Conservation (phyloP, 2,888 invertebrate genomes). For the Girardia tigrina region DNA sequence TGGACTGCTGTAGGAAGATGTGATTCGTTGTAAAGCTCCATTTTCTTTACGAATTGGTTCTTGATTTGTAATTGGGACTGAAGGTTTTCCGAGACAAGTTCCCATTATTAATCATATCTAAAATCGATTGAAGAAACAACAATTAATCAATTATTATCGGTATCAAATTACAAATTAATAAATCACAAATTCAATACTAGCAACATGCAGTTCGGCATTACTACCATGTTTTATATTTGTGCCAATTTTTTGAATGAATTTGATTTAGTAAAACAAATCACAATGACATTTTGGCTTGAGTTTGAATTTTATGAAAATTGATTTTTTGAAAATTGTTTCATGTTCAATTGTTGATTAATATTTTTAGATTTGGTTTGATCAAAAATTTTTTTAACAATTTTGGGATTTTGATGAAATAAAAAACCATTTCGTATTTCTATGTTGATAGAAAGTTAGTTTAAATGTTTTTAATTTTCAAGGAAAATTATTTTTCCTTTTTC, state of each 20-base stretch:
- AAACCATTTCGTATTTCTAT: too few relatives aligned
- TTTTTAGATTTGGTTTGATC: too few relatives aligned
- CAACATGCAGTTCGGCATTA: slow-evolving; percentile 9
- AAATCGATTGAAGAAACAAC: neutral
- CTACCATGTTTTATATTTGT: slow-evolving; percentile 23
- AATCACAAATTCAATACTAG: neutral
- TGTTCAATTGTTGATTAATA: too few relatives aligned
- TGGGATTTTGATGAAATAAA: too few relatives aligned
- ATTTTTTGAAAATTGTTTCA: too few relatives aligned
- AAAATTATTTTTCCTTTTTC: too few relatives aligned
- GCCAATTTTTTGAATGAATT: slow-evolving; percentile 3
- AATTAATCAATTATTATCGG: neutral
- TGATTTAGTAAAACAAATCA: slow-evolving; percentile 1
- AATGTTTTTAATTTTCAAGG: too few relatives aligned
- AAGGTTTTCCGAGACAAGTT: slow-evolving; percentile 7
- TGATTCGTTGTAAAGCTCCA: neutral
- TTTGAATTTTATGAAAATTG: too few relatives aligned
- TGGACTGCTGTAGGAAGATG: neutral
- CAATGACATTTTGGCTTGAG: neutral
- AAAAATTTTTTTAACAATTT: too few relatives aligned
- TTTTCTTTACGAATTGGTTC: neutral
- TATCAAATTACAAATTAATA: neutral
- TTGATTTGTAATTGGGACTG: slow-evolving; percentile 8
- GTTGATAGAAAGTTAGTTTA: too few relatives aligned
- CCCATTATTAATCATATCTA: slow-evolving; percentile 19